Conservation (phyloP, 2,113 vertebrate genomes). For the Melanocharis versteri region DNA sequence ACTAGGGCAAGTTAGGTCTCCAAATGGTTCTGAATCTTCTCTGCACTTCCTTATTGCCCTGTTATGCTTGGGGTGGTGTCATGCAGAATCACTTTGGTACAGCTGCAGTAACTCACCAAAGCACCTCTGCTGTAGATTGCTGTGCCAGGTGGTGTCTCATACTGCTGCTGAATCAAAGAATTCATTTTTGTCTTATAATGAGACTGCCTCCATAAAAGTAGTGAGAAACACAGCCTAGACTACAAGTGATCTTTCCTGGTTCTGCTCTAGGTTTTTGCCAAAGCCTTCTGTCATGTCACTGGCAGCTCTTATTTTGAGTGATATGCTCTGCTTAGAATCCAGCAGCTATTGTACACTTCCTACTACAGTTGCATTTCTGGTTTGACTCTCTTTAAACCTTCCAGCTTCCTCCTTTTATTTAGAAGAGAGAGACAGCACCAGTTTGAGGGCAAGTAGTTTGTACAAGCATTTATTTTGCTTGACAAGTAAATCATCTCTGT, state of each 20-base stretch:
- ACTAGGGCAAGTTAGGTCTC: not conserved
- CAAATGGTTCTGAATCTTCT: not conserved
- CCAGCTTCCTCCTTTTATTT: not conserved
- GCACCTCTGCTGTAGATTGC: not conserved
- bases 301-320: not conserved
- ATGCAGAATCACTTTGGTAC: not conserved
- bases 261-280: not conserved
- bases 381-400: not conserved
- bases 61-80: not conserved
- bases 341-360: not conserved
- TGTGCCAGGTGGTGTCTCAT: not conserved
- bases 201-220: not conserved
- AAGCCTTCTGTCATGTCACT: not conserved
- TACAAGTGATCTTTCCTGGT: not conserved
- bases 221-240: not conserved
- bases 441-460: not conserved
- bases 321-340: not conserved
- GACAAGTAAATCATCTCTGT: not conserved
- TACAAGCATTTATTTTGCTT: not conserved
- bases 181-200: not conserved
- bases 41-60: not conserved
- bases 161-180: not conserved
- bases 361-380: not conserved
- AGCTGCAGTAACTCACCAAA: not conserved
- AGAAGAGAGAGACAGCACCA: not conserved